Base-by-base conservation (phyloP, 2,797 vertebrate species). In the Sebastes reedi region DNA sequence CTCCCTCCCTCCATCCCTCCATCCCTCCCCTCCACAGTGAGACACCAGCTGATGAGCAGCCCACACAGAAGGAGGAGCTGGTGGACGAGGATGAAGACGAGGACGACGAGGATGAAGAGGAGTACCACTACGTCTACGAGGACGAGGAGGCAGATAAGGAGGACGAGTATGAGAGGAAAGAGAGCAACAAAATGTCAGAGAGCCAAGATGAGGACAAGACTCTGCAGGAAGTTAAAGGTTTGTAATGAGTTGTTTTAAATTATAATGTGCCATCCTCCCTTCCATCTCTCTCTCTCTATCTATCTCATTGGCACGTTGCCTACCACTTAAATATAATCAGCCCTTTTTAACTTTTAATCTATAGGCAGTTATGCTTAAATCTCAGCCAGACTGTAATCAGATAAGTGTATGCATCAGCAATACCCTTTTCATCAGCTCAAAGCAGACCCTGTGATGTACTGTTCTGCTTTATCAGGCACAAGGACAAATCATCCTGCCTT, bases 201-300 rank as follows among this genome's bases (percentile, higher is more conserved):
- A 94, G 88, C 70, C 88, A 92, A 11, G 84, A 92, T 3, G 91
- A 95, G 0, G 97, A 97, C 50, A 96, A 97, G 89, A 95, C 93
- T 92, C 80, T 94, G 89, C 90, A 97, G 93, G 97, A 99, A n/a
- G 96, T 98, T 67, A 97, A 98, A 97, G 97, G 98, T 99, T 94
- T 94, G 92, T 84, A 60, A 29, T 16, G 34, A 83, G 46, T 24
- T 54, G 10, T 71, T 76, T 64, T 22, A 55, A 32, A 72, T 24
- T 22, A 52, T 25, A 66, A 77, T 27, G 24, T 24, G 16, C 56
- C 6, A 3, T 36, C 62, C 10, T 14, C 12, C 7, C 46, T 1
- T 67, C 25, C 10, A 1, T 29, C 39, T 10, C 50, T 20, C 61
- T 13, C 30, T 10, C 54, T 59, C 20, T 32, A 67, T 25, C 64